Base-by-base conservation (phyloP, 2,888 invertebrate genomes). In the Apamea sordens region DNA sequence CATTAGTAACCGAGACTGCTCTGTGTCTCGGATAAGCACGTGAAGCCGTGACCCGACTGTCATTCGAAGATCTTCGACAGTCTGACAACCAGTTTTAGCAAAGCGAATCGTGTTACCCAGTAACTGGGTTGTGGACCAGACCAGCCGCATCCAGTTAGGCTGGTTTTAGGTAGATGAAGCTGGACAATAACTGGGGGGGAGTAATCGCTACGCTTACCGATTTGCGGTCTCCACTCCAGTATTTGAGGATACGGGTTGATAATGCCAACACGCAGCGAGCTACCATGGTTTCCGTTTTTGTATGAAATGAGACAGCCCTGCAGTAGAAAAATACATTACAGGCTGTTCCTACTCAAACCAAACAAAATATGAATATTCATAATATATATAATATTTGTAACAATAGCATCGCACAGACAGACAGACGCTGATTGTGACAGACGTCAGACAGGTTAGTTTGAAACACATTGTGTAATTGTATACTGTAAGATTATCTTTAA, bases 341-440 rank as follows among this genome's bases (percentile, higher is more conserved):
- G 11, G 24, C 10, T 18, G 15, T 24, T 64, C 15, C 5, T 15
- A 69, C 0, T 28, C 13, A 21, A 28, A 44, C 32, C n/a, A 47
- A 67, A 56, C 47, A 59, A 50, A 56, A 67, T 47, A 74, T 65
- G 61, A 79, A 59, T 67, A 67, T 67, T 76, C 76, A 68, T 32
- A 80, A 67, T 44, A 80, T 24, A 67, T 36, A 28, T 56, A 32
- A 32, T 32, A 36, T 36, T 59, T n/a, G 21, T 69, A n/a, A 73
- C 53, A 79, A 73, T 53, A 41, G 41, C 53, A 32, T 70, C 21
- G 28, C 11, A 50, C 47, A 82, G 82, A 85, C 83, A 63, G 68
- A 41, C 41, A 68, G 77, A 64, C 86, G 70, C 77, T 71, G 73
- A 74, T 82, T 86, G 82, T 86, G 86, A 82, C 73, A 59, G 70